These are phyloP conservation scores for Eulemur albifrons DNA, from an alignment of 2,797 vertebrate species.

Conservation along the genomic window DNA sequence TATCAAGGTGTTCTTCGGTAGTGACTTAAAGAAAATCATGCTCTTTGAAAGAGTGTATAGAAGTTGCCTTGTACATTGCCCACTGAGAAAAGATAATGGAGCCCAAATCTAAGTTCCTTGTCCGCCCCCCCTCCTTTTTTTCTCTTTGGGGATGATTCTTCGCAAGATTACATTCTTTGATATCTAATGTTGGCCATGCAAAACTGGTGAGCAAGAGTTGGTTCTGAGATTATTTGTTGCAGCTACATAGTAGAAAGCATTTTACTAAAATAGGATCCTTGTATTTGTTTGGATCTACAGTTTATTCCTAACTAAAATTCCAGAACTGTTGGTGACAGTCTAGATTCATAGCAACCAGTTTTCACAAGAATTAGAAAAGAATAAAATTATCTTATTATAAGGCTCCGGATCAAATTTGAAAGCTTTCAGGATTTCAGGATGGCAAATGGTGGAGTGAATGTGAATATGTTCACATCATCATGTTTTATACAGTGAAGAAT, in stretches of 20 bases:
- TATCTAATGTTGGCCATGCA: not conserved
- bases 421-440: not conserved
- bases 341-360: conserved; percentile 42
- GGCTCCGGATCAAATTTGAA: not conserved
- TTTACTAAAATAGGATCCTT: conserved; percentile 26
- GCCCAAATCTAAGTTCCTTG: not conserved
- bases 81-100: conserved; percentile 15
- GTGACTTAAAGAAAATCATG: conserved; percentile 8
- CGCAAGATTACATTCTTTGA: conserved; percentile 1
- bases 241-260: conserved; percentile 14
- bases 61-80: not conserved
- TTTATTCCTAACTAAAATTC: conserved; percentile 34
- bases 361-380: conserved; percentile 41
- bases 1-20: not conserved
- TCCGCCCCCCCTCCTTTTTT: not conserved
- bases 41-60: not conserved
- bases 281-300: conserved; percentile 36
- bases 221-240: not conserved
- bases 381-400: not conserved
- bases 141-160: not conserved
- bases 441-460: not conserved
- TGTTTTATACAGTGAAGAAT: conserved; percentile 14
- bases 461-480: not conserved
- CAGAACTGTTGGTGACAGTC: not conserved
- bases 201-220: not conserved